Evolutionary conservation across 2,113 vertebrate genomes (phyloP).

Genomic region (Rhinopithecus roxellana): DNA sequence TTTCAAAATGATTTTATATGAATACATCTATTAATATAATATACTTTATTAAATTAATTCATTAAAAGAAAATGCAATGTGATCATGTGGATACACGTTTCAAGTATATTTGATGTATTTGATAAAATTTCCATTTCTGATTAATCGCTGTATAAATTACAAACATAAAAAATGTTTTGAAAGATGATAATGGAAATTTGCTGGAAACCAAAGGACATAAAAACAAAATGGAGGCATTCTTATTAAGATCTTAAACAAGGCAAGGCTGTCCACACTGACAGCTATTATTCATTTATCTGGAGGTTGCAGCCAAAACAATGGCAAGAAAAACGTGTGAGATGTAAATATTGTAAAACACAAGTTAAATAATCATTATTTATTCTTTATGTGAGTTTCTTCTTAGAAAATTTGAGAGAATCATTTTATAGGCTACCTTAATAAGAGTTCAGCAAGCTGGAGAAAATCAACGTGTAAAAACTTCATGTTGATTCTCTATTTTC

Average conservation of each 20-base stretch:
- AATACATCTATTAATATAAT: background rate
- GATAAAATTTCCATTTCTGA: background rate
- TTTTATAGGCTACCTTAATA: background rate
- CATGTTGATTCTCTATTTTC: background rate
- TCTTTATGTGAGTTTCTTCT: background rate
- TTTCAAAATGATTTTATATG: background rate
- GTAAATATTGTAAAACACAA: slow-evolving; percentile 17
- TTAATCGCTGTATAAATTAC: background rate
- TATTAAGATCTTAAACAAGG: background rate
- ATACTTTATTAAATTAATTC: background rate
- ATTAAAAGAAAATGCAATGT: slow-evolving; percentile 4
- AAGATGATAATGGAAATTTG: background rate
- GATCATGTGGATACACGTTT: background rate
- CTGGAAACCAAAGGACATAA: slow-evolving; percentile 4
- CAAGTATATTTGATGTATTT: background rate
- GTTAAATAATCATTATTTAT: background rate
- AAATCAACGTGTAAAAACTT: slow-evolving; percentile 33
- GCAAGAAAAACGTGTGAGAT: background rate
- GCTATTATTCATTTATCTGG: background rate
- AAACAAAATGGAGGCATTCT: background rate
- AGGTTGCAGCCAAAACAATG: background rate
- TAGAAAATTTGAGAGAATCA: background rate
- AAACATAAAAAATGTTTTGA: background rate
- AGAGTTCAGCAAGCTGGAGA: background rate
- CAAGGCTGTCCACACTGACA: background rate